Percentiles rank a stretch among this genome's conserved stretches.
phyloP scores from a whole-genome alignment of 2,113 vertebrate species.

The Tinamus guttatus region DNA sequence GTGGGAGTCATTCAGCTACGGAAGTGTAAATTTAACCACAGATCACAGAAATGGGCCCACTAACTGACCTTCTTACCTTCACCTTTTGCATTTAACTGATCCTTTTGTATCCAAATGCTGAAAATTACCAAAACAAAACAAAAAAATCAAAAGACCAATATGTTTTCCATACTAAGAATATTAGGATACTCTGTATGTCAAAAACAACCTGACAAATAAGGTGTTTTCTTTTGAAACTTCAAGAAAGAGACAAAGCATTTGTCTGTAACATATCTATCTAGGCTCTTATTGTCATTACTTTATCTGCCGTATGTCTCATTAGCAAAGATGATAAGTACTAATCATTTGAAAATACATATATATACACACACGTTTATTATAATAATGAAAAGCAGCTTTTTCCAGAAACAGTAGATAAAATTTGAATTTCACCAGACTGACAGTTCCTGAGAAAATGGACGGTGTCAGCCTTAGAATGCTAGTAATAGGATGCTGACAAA shows the following conservation, averaged over 20 bases:
- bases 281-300: background rate
- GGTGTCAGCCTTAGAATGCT: background rate
- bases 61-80: background rate
- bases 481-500: background rate
- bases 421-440: background rate
- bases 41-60: background rate
- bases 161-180: background rate
- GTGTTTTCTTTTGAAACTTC: background rate
- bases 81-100: background rate
- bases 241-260: background rate
- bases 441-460: background rate
- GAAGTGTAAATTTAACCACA: background rate
- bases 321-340: background rate
- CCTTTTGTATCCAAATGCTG: background rate
- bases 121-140: background rate
- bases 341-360: background rate
- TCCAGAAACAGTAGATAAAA: background rate
- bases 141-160: too few relatives aligned
- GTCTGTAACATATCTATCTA: background rate
- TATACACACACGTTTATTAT: background rate
- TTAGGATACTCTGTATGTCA: accelerated
- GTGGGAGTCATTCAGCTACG: background rate
- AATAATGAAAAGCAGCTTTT: background rate
- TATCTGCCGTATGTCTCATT: background rate
- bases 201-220: background rate